phyloP scores from a whole-genome alignment of 2,888 invertebrate species.

The Meliscaeva auricollis region DNA sequence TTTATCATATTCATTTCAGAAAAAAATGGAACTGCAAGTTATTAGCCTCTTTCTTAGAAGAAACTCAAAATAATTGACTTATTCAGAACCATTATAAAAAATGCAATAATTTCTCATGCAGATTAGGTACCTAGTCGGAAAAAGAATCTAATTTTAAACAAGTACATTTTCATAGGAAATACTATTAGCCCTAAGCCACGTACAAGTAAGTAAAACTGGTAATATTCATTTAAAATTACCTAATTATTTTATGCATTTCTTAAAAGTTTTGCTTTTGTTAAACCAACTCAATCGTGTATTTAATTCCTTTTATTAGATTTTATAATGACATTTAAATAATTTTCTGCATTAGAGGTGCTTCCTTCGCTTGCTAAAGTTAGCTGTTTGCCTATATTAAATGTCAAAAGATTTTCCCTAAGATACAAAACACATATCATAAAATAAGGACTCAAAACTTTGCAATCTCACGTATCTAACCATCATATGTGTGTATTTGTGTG shows the following conservation, averaged over 20 bases:
- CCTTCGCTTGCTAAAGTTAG: neutral
- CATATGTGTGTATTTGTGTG: neutral
- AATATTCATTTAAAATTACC: neutral
- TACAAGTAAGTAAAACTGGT: neutral
- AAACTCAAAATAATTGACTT: no score
- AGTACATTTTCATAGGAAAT: no score
- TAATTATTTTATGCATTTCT: neutral
- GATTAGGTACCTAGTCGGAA: no score
- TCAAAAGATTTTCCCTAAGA: conserved; percentile 4
- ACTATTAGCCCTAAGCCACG: no score
- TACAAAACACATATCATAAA: conserved; percentile 56
- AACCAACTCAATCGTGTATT: neutral
- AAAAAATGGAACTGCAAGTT: no score
- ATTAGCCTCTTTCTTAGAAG: no score
- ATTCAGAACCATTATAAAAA: no score
- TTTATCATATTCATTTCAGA: no score
- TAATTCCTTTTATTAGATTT: conserved; percentile 22
- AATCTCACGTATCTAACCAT: conserved; percentile 46
- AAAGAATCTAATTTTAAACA: no score
- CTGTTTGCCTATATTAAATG: neutral
- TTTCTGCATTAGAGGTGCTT: neutral
- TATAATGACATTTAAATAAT: conserved; percentile 4
- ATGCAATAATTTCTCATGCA: no score
- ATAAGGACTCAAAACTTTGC: conserved; percentile 41
- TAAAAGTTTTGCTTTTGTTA: neutral